A percentile compares a stretch with the other conserved stretches of the same genome.
Conservation (phyloP, 1,140 invertebrate species). For the Metopolophium dirhodum region DNA sequence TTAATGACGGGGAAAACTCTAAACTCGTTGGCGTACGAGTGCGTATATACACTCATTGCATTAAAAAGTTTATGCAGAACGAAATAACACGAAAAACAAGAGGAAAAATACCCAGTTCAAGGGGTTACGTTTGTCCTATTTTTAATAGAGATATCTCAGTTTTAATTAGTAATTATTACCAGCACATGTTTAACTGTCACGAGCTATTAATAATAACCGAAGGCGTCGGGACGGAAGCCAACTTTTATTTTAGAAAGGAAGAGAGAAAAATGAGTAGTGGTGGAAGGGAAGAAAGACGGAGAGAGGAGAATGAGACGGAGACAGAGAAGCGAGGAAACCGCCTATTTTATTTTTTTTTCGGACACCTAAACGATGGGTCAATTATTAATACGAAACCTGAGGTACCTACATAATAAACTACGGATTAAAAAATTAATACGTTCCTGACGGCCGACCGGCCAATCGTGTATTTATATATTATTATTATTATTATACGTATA, state of each 20-base stretch:
- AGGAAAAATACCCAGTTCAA: slow-evolving; percentile 46
- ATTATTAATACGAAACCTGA: slow-evolving; percentile 46
- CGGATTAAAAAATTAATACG: slow-evolving; percentile 44
- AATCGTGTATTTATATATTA: slow-evolving; percentile 24
- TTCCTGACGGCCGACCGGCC: neutral
- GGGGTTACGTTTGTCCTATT: slow-evolving; percentile 53
- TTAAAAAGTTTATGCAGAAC: slow-evolving; percentile 46
- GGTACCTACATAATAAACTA: slow-evolving; percentile 30
- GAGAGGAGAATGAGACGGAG: neutral
- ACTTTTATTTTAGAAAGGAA: slow-evolving; percentile 47
- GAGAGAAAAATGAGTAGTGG: neutral
- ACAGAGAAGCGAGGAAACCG: neutral
- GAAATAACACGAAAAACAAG: neutral
- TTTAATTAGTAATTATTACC: slow-evolving; percentile 58
- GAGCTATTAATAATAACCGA: slow-evolving; percentile 56
- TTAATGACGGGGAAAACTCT: slow-evolving; percentile 29
- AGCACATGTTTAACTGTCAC: slow-evolving; percentile 55
- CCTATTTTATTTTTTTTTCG: slow-evolving; percentile 8
- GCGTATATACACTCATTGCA: neutral
- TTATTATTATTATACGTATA: slow-evolving; percentile 29
- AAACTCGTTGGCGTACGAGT: neutral
- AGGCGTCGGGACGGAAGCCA: slow-evolving; percentile 57
- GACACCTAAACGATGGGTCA: slow-evolving; percentile 39
- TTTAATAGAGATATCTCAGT: slow-evolving; percentile 57
- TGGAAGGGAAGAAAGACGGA: neutral